Percentiles rank a stretch among this genome's conserved stretches.
Conservation (phyloP, 2,888 invertebrate genomes). For the Smittia aterrima region DNA sequence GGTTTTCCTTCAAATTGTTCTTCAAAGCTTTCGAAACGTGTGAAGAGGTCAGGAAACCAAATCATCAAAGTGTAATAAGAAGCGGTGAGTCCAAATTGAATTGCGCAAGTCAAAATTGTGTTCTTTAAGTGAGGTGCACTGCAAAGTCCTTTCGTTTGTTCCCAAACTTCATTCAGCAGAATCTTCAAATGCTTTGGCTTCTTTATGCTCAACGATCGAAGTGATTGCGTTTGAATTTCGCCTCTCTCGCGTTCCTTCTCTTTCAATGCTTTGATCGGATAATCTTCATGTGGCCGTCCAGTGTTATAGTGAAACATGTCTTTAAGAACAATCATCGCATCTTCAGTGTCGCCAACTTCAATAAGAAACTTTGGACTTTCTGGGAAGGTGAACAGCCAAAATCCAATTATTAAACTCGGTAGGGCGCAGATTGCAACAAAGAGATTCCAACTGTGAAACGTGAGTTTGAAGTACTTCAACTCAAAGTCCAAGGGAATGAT, state of each 20-base stretch:
- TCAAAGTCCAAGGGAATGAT: conserved; percentile 69
- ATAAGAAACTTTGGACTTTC: conserved; percentile 81
- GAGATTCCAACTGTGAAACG: conserved; percentile 77
- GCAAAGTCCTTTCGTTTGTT: conserved; percentile 71
- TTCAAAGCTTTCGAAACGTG: conserved; percentile 77
- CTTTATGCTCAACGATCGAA: conserved; percentile 66
- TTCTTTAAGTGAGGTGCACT: conserved; percentile 72
- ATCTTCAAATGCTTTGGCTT: conserved; percentile 71
- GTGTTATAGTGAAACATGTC: conserved; percentile 71
- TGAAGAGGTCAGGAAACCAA: conserved; percentile 89
- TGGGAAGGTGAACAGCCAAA: conserved; percentile 73
- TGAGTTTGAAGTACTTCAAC: conserved; percentile 56
- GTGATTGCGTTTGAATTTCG: conserved; percentile 57
- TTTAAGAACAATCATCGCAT: conserved; percentile 67
- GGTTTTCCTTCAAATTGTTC: conserved; percentile 62
- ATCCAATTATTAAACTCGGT: conserved; percentile 64
- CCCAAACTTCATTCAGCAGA: conserved; percentile 68
- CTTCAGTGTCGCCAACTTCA: conserved; percentile 75
- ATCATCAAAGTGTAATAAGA: conserved; percentile 89
- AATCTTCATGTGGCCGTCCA: conserved; percentile 66
- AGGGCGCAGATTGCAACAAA: conserved; percentile 73
- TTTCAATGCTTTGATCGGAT: conserved; percentile 69
- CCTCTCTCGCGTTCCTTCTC: conserved; percentile 60
- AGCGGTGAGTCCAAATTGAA: conserved; percentile 79
- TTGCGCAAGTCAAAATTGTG: conserved; percentile 72